Conservation (phyloP, 2,113 vertebrate species). For the Prunella himalayana region DNA sequence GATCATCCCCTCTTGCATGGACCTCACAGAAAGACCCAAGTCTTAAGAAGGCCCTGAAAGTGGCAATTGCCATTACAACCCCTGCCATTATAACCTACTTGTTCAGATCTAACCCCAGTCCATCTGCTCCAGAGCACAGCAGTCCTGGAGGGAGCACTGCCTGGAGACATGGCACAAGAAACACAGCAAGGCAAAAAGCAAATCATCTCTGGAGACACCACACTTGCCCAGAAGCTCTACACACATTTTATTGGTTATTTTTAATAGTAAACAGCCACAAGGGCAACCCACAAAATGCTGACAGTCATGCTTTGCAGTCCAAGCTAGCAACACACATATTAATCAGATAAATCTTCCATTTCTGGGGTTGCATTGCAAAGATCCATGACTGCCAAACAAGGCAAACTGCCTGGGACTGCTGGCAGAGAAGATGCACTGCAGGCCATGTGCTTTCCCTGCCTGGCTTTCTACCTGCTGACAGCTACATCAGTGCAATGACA, state of each 20-base stretch:
- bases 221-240: neutral
- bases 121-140: neutral
- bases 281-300: neutral
- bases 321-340: neutral
- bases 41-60: neutral
- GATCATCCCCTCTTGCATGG: rapidly evolving
- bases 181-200: neutral
- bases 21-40: neutral
- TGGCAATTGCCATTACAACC: neutral
- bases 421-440: neutral
- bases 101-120: neutral
- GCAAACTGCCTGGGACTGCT: neutral
- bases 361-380: neutral
- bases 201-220: neutral
- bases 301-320: neutral
- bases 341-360: neutral
- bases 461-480: neutral
- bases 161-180: neutral
- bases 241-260: neutral
- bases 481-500: neutral
- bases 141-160: neutral
- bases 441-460: neutral
- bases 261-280: neutral
- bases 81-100: neutral
- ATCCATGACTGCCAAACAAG: neutral